Evolutionary conservation across 1,140 invertebrate genomes (phyloP).

Genomic region (Pogonomyrmex californicus): DNA sequence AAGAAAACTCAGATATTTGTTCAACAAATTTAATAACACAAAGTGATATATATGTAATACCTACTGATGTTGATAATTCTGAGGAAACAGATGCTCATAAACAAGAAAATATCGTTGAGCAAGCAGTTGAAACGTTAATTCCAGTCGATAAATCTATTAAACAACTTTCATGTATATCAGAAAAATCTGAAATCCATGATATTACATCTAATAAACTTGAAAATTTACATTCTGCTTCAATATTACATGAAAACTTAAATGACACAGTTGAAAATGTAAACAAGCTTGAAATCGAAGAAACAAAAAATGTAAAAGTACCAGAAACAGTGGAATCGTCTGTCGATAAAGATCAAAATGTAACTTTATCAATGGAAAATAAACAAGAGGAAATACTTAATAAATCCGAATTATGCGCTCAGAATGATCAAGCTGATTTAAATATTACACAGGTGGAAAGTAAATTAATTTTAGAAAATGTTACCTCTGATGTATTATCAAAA

Average conservation of each 20-base stretch:
- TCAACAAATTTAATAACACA: slow-evolving; percentile 19
- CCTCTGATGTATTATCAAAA: background rate
- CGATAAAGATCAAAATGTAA: background rate
- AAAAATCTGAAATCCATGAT: slow-evolving; percentile 4
- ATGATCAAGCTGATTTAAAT: background rate
- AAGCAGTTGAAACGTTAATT: background rate
- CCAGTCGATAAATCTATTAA: background rate
- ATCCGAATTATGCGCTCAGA: background rate
- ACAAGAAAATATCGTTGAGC: slow-evolving; percentile 6
- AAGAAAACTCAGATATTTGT: background rate
- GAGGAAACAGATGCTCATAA: background rate
- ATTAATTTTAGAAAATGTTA: slow-evolving; percentile 24
- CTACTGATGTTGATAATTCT: slow-evolving; percentile 2
- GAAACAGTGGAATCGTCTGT: background rate
- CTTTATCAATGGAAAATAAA: background rate
- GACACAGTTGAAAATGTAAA: slow-evolving; percentile 9
- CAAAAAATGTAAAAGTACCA: background rate
- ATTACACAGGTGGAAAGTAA: slow-evolving; percentile 5
- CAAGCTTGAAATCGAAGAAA: slow-evolving; percentile 6
- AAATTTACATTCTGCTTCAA: background rate
- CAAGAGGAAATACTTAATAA: slow-evolving; percentile 1
- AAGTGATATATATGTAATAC: background rate
- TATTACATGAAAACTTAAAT: slow-evolving; percentile 7
- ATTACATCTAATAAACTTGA: background rate
- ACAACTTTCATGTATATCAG: slow-evolving; percentile 28